Conservation (phyloP, 2,797 vertebrate genomes). For the Ceyx erithaca region DNA sequence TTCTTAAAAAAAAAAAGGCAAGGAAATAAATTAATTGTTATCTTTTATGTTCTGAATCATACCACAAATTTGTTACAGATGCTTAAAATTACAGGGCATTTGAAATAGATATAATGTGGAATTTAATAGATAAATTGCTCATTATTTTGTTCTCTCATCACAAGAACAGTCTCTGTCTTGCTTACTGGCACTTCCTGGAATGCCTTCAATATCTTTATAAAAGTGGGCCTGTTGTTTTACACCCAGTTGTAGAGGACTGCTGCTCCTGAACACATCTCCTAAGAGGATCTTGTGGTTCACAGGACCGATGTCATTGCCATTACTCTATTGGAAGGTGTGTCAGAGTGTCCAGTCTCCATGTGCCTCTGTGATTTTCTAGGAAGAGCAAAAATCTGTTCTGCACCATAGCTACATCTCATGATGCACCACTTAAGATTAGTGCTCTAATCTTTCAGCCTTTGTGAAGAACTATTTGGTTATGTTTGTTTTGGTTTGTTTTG, state of each 20-base stretch:
- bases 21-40: neutral
- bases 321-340: neutral
- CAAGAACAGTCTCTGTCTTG: neutral
- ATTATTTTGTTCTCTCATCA: neutral
- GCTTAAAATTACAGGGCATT: neutral
- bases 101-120: neutral
- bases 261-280: neutral
- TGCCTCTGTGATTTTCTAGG: neutral
- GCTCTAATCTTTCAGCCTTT: neutral
- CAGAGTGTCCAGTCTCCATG: neutral
- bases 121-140: neutral
- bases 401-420: neutral
- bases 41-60: neutral
- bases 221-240: neutral
- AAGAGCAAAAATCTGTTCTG: neutral
- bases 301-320: neutral
- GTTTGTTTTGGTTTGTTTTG: neutral
- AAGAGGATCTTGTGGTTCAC: neutral
- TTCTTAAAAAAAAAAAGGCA: neutral
- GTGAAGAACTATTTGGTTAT: neutral
- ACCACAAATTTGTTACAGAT: neutral
- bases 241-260: neutral
- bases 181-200: neutral
- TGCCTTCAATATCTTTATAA: neutral
- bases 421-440: neutral